Base-by-base conservation (phyloP, 2,888 invertebrate genomes). In the Lapara coniferarum region DNA sequence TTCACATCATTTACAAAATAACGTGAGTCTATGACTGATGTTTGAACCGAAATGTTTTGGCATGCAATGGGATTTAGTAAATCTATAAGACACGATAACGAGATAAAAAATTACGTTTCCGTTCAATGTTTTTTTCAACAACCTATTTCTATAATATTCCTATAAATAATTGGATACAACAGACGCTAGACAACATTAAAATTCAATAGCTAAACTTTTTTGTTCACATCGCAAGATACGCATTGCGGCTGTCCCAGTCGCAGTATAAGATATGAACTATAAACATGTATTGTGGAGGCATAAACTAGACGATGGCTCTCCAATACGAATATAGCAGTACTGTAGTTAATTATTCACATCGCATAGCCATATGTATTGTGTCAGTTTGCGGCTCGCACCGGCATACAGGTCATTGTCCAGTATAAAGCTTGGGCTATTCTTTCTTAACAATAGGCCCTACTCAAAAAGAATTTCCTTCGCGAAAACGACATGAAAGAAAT, bases 401-500 rank as follows among this genome's bases (percentile, higher is more conserved):
- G 37, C 63, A 63, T 49, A 63, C 63, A 12, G 63, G 63, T 63
- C 63, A 63, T 49, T 63, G 63, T 63, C 63, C 49, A 63, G 63
- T 19, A 16, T 49, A 63, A 5, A 63, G 19, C 63, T 49, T 16
- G 46, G 16, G 49, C 49, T 19, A 63, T 63, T 46, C 16, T 59
- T 46, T 63, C 13, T 12, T 19, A 67, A 55, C 53, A 67, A 53
- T 55, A 56, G 56, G 55, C 14, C 14, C 63, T 8, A 19, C 49
- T 49, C 46, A 49, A 63, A 63, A 63, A 19, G 19, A 63, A 63
- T 10, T 70, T 72, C 66, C 71, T 70, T 69, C 66, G 58, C 66
- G 56, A 56, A 25, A 67, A 37, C n/a, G n/a, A 37, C 19, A 56
- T 19, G 46, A 67, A 67, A 14, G 44, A 67, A 67, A 67, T 67